Percentiles rank a stretch among this genome's conserved stretches.
Conservation (phyloP, 1,140 invertebrate species). For the Heliconius himera region DNA sequence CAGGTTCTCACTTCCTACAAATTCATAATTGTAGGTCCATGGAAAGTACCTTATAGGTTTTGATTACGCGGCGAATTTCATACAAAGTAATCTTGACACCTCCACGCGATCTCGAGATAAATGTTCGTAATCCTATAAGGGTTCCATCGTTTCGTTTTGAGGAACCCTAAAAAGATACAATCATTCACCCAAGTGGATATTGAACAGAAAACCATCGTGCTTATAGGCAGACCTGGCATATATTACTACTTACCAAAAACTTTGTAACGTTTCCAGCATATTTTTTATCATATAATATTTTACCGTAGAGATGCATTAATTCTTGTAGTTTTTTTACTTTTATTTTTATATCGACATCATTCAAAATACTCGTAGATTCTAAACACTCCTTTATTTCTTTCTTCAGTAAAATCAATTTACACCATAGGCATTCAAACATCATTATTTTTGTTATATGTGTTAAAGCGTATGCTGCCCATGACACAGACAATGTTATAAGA, state of each 20-base stretch:
- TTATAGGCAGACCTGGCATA: neutral
- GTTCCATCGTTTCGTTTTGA: no score
- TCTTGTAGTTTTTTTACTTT: constrained; percentile 4
- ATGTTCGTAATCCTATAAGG: no score
- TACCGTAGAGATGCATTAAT: constrained; percentile 18
- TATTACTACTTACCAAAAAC: constrained; percentile 18
- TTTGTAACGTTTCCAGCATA: constrained; percentile 21
- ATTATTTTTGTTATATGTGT: constrained; percentile 29
- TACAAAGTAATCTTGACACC: no score
- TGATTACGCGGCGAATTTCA: no score
- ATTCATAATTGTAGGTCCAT: no score
- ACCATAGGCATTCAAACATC: constrained; percentile 29
- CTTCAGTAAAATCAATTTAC: constrained; percentile 20
- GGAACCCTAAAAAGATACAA: no score
- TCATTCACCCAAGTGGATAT: no score
- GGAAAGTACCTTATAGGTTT: no score
- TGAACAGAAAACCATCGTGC: no score
- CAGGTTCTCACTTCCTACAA: no score
- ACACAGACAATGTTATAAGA: neutral
- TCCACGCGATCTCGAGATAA: no score
- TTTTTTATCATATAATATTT: constrained; percentile 14
- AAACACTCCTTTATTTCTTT: constrained; percentile 12
- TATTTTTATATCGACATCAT: neutral
- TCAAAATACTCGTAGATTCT: neutral
- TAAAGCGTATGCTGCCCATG: neutral